Evolutionary conservation across 2,888 invertebrate species (phyloP), one percentile per base, ranked within the genome.

Genomic region (Philaethria dido): DNA sequence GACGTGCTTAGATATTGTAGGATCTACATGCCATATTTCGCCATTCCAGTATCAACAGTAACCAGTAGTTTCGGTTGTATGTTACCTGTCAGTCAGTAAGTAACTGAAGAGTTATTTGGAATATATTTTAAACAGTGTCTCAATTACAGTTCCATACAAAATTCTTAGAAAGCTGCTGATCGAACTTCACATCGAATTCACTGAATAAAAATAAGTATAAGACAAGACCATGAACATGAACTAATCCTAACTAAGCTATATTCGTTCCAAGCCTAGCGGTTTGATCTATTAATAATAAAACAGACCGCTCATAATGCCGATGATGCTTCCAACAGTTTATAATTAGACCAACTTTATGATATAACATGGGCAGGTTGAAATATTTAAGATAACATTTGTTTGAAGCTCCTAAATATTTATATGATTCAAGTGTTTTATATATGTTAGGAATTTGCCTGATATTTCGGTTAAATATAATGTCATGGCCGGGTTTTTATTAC

Each of bases 311-410:
- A 68, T 67, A 59, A 45, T 62, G 22, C 52, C 50, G 44, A 65
- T 48, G 47, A 57, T 59, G 65, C 65, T 60, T 63, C 52, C 59
- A 62, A 62, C 66, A 60, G 52, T 63, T 63, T 68, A 68, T 68
- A 63, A 68, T 68, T 68, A 68, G 63, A 20, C 47, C 11, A 39
- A 68, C 63, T 68, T 68, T 50, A 65, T 65, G 57, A 47, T 48
- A 36, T 65, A 60, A 45, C 47, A 63, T 52, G 48, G 47, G 39
- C 54, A 39, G 62, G 48, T 50, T 55, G 59, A 63, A 68, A 68
- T 68, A 63, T 60, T 63, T 63, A 48, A 63, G 48, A 64, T 57
- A 64, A 33, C 55, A 60, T 60, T 60, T 47, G 45, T 18, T 47
- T 60, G 33, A 33, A 44, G 64, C 48, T 16, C 20, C 47, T 36